These are phyloP conservation scores for Pangasius krempfi DNA, from an alignment of 2,797 vertebrate genomes.

Conservation along the genomic window DNA sequence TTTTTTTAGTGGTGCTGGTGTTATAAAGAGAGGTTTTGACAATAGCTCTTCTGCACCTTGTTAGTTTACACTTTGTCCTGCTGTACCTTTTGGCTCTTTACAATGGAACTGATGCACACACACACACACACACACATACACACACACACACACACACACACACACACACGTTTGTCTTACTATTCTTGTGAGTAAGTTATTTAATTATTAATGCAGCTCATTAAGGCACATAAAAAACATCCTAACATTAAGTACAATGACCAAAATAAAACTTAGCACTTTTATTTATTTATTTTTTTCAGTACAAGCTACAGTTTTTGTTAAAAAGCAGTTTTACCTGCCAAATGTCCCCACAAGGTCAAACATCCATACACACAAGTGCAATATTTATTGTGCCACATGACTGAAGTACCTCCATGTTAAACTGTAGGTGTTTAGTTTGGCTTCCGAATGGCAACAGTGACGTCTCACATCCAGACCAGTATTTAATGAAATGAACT, in stretches of 20 bases:
- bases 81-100: constrained; percentile 2
- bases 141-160: no score
- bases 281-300: no score
- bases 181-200: no score
- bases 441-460: not conserved
- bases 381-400: not conserved
- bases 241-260: not conserved
- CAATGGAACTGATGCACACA: not conserved
- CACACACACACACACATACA: no score
- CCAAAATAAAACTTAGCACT: not conserved
- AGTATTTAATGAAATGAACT: not conserved
- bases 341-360: not conserved
- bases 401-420: not conserved
- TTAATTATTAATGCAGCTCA: not conserved
- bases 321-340: not conserved
- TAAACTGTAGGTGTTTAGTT: not conserved
- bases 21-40: not conserved
- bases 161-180: no score
- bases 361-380: not conserved
- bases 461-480: not conserved
- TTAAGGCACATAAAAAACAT: not conserved
- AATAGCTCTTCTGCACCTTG: not conserved
- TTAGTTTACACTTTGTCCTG: not conserved
- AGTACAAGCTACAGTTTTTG: no score
- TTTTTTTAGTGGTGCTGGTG: not conserved